These are phyloP conservation scores for Rhipidura dahli DNA, from an alignment of 2,113 vertebrate species.

Conservation along the genomic window DNA sequence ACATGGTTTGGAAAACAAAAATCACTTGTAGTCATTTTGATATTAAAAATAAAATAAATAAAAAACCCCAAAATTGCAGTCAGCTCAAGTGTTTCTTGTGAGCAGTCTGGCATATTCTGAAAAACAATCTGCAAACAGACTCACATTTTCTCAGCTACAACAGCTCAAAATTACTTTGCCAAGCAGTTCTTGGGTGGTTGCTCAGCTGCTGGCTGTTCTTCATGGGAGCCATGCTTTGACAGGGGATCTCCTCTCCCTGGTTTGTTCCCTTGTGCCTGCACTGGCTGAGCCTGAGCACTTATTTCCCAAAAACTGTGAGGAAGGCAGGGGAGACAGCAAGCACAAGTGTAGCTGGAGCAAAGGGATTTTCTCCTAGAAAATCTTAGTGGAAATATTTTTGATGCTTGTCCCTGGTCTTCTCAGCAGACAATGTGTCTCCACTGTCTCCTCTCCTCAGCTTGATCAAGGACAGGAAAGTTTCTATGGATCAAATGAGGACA, in stretches of 20 bases:
- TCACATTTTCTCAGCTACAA: constrained; percentile 8
- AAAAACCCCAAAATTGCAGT: fast-evolving
- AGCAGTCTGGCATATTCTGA: neutral
- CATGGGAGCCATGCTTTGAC: neutral
- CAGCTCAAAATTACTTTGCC: constrained; percentile 32
- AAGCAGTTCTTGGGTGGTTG: neutral
- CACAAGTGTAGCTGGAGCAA: neutral
- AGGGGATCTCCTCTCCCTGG: neutral
- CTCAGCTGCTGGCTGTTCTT: neutral
- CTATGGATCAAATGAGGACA: neutral
- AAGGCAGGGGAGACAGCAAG: neutral
- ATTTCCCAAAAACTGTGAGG: neutral
- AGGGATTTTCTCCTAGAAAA: neutral
- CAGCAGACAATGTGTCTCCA: neutral
- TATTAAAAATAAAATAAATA: neutral
- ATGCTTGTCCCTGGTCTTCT: neutral
- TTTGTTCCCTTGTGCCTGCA: neutral
- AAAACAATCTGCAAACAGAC: constrained; percentile 10
- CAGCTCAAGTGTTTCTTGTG: neutral
- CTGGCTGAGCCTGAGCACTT: neutral
- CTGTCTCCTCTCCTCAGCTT: neutral
- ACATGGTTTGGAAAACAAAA: neutral
- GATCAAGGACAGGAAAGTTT: neutral
- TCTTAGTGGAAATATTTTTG: neutral
- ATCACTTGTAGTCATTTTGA: neutral